Conservation (phyloP, 2,888 invertebrate species). For the Cremastinae sp. region DNA sequence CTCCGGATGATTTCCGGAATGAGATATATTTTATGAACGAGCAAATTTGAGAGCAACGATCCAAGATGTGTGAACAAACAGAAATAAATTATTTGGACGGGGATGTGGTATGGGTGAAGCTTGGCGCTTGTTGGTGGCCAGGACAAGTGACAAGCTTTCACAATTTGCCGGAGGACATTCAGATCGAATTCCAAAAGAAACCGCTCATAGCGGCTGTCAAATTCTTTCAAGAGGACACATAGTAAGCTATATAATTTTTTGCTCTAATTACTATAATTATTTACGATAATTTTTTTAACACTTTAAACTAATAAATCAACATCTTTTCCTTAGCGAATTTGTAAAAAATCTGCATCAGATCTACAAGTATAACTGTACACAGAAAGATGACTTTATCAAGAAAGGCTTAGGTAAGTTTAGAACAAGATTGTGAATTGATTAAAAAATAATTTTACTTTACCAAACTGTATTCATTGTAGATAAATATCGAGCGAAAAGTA, state of each 20-base stretch:
- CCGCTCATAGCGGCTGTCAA: slow-evolving; percentile 90
- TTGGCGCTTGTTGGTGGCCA: slow-evolving; percentile 92
- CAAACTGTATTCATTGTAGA: slow-evolving; percentile 79
- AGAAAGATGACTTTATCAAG: slow-evolving; percentile 90
- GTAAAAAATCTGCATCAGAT: slow-evolving; percentile 87
- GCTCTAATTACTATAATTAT: slow-evolving; percentile 31
- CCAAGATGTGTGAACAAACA: slow-evolving; percentile 86
- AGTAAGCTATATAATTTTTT: slow-evolving; percentile 84
- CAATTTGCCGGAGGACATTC: slow-evolving; percentile 86
- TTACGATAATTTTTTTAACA: neutral
- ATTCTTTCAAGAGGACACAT: slow-evolving; percentile 91
- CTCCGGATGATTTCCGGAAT: slow-evolving; percentile 35
- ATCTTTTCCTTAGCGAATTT: slow-evolving; percentile 86
- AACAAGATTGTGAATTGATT: neutral
- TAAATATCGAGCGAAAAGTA: slow-evolving; percentile 84
- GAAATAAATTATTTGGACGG: slow-evolving; percentile 86
- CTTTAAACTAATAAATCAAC: neutral
- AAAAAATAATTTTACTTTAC: neutral
- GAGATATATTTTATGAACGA: slow-evolving; percentile 39
- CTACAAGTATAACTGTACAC: slow-evolving; percentile 88
- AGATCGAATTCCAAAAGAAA: slow-evolving; percentile 84
- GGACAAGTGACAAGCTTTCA: slow-evolving; percentile 86
- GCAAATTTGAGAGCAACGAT: slow-evolving; percentile 46
- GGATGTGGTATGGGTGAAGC: slow-evolving; percentile 92
- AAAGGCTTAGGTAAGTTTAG: slow-evolving; percentile 88